Base-by-base conservation (phyloP, 2,113 vertebrate species). In the Seriola aureovittata region DNA sequence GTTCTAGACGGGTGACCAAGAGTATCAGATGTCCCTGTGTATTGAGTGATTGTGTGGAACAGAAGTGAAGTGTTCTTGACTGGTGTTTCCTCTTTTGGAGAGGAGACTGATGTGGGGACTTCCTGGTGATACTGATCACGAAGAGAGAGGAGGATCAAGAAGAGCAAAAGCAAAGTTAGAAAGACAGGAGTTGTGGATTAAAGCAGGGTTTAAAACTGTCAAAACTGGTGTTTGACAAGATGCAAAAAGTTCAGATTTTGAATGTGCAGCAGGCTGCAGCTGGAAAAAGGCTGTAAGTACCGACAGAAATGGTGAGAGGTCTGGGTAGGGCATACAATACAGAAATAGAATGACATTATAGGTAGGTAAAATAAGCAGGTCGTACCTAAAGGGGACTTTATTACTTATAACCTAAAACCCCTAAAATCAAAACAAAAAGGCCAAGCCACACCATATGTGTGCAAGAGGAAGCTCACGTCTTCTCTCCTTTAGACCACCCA, bases 351-450 rank as follows among this genome's bases (percentile, higher is more conserved):
- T 71, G 89, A 88, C 89, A 92, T 92, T 93, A 94, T 92, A 92
- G 85, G 92, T 93, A 92, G 87, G 93, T 95, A 93, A 95, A 95
- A 96, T 95, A 95, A 95, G 92, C 94, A 94, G 57, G 88, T 85
- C 79, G 29, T 92, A 95, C 95, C 93, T 94, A 93, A 95, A 95
- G 93, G 86, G 86, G 83, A 94, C 91, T 93, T 93, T 90, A 92
- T 95, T 93, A 93, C 94, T 94, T 94, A 92, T 90, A 94, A 95
- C 90, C 90, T 94, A 87, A 95, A 95, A 95, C 88, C 93, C 89
- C 90, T 90, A 85, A 94, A 95, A 94, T 92, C 93, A 94, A 95
- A 95, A 95, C 94, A 95, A 92, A 91, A 93, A 92, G 93, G 90
- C 89, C 92, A 91, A 93, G 90, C 94, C 94, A 74, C 94, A 95